Evolutionary conservation across 2,797 vertebrate species (phyloP), one percentile per base, ranked within the genome.

Genomic region (Poecilia gillii): DNA sequence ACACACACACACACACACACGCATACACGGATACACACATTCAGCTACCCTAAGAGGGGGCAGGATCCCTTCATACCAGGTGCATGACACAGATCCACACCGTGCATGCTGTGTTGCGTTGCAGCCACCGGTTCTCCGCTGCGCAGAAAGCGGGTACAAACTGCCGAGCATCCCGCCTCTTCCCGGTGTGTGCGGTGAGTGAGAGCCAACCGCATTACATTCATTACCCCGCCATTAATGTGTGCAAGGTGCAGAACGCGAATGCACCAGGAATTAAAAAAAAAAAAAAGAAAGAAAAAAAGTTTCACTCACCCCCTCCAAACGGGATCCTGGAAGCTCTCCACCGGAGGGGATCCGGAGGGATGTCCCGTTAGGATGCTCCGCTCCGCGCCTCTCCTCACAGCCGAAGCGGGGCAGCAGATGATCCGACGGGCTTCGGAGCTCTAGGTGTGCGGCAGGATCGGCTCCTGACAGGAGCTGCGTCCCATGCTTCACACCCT

Each of bases 401-500:
- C 64, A 23, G 78, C 39, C 1, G 47, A 25, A 25, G 59, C 62
- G 4, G 0, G 31, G 57, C 45, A 0, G 11, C 9, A 16, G 59
- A 14, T 74, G 12, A 59, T 78, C 79, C 20, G 0, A 1, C 78
- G 6, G n/a, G 80, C 46, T 73, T 12, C 41, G 49, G 78, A 16
- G 72, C 11, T 23, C 45, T 78, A 47, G 36, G 73, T 51, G 84
- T 72, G 89, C 9, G 53, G 20, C 75, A 46, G 64, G 79, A 85
- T 82, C 82, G 78, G 88, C 90, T 49, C 85, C 85, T 81, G 89
- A 75, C 88, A 87, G 49, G 74, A 86, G 82, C 75, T 74, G 81
- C 47, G 90, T 90, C 89, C 92, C 90, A 88, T 92, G 88, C 89
- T 90, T 86, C 86, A 87, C 87, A 83, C 87, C 91, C 84, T 92